Evolutionary conservation across 2,888 invertebrate genomes (phyloP).

Genomic region (Hirudinaria manillensis): DNA sequence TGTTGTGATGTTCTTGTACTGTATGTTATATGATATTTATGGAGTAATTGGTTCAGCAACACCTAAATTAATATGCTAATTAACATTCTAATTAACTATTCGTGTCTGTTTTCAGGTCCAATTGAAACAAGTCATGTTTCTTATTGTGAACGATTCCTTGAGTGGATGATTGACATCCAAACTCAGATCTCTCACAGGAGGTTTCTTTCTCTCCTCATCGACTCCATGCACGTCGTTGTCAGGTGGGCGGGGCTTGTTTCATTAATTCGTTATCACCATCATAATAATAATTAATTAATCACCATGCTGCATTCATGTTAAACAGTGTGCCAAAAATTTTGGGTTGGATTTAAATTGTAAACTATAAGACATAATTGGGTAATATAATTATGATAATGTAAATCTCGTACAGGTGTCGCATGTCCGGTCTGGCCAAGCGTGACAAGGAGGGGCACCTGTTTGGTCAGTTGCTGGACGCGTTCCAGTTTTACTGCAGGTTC

Average conservation of each 20-base stretch:
- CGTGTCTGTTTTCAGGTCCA: too few relatives aligned
- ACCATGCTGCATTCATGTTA: too few relatives aligned
- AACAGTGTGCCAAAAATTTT: too few relatives aligned
- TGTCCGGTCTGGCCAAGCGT: slow-evolving; percentile 54
- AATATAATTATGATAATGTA: too few relatives aligned
- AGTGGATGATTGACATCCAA: slow-evolving; percentile 90
- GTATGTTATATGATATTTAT: background rate
- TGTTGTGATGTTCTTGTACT: too few relatives aligned
- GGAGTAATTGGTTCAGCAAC: background rate
- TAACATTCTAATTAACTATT: too few relatives aligned
- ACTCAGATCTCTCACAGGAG: slow-evolving; percentile 87
- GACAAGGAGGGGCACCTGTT: slow-evolving; percentile 83
- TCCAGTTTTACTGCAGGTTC: slow-evolving; percentile 91
- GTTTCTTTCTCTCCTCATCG: slow-evolving; percentile 91
- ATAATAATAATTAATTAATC: too few relatives aligned
- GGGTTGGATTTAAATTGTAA: too few relatives aligned
- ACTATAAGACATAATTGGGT: too few relatives aligned
- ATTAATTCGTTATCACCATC: background rate
- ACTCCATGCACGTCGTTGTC: slow-evolving; percentile 87
- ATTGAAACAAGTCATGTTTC: slow-evolving; percentile 59
- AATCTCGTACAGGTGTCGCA: background rate
- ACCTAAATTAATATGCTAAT: too few relatives aligned
- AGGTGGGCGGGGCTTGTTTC: slow-evolving; percentile 73
- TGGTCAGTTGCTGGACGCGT: slow-evolving; percentile 82
- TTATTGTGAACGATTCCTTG: slow-evolving; percentile 90